These are phyloP conservation scores for Dissostichus mawsoni DNA, from an alignment of 2,113 vertebrate species.

Conservation along the genomic window DNA sequence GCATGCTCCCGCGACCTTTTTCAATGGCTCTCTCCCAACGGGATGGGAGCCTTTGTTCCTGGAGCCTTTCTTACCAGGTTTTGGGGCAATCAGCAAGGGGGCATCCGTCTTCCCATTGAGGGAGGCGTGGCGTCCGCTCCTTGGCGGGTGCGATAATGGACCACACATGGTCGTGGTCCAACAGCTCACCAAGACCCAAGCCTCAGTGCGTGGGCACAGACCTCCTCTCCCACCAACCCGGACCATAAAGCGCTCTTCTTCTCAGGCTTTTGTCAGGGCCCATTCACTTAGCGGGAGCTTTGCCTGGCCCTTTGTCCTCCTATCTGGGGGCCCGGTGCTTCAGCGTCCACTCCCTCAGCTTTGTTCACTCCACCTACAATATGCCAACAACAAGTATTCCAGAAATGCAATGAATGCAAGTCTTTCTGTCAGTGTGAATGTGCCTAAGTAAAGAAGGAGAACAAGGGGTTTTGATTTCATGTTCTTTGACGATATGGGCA, in stretches of 20 bases:
- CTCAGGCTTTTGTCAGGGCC: slow-evolving; percentile 76
- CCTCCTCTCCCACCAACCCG: slow-evolving; percentile 45
- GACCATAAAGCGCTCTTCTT: slow-evolving; percentile 61
- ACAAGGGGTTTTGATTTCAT: slow-evolving; percentile 36
- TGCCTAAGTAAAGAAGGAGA: slow-evolving; percentile 62
- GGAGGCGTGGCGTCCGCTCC: slow-evolving; percentile 64
- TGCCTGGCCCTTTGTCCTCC: slow-evolving; percentile 74
- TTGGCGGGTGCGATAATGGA: slow-evolving; percentile 78
- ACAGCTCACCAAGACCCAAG: slow-evolving; percentile 58
- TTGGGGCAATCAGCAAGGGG: slow-evolving; percentile 66
- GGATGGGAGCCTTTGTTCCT: slow-evolving; percentile 68
- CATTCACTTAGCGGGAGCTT: slow-evolving; percentile 69
- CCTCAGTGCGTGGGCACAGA: slow-evolving; percentile 62
- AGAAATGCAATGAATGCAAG: slow-evolving; percentile 73
- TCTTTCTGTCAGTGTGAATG: slow-evolving; percentile 68
- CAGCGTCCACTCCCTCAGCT: slow-evolving; percentile 67
- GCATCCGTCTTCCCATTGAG: slow-evolving; percentile 73
- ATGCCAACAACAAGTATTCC: slow-evolving; percentile 77
- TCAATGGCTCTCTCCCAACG: slow-evolving; percentile 55
- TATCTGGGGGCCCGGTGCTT: slow-evolving; percentile 55
- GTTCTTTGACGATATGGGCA: slow-evolving; percentile 47
- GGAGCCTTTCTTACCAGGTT: slow-evolving; percentile 65
- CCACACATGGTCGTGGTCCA: slow-evolving; percentile 82
- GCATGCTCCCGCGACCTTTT: slow-evolving; percentile 57
- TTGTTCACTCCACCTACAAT: slow-evolving; percentile 78